Percentiles rank a stretch among this genome's conserved stretches.
Evolutionary conservation across 2,113 vertebrate genomes (phyloP).

Genomic region (Microcebus murinus): DNA sequence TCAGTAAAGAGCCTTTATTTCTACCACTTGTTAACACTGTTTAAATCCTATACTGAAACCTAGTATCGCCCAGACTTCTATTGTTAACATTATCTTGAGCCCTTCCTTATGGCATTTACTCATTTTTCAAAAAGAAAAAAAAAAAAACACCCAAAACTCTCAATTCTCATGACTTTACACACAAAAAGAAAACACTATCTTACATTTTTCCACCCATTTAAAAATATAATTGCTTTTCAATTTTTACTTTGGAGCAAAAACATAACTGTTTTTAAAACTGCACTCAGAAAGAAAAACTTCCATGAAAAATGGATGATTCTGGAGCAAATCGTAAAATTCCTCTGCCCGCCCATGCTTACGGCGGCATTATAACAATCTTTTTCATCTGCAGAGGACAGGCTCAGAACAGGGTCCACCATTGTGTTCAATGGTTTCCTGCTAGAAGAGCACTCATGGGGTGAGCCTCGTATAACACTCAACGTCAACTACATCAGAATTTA

Average conservation of each 20-base stretch:
- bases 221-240: background rate
- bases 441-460: slow-evolving; percentile 3
- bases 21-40: background rate
- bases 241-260: background rate
- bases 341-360: background rate
- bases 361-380: background rate
- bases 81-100: slow-evolving; percentile 11
- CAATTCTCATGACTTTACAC: background rate
- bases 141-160: background rate
- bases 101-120: background rate
- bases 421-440: slow-evolving; percentile 1
- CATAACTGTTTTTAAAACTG: background rate
- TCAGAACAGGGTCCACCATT: slow-evolving; percentile 33
- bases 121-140: background rate
- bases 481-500: background rate
- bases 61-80: background rate
- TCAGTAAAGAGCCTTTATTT: background rate
- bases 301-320: background rate
- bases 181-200: background rate
- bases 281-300: background rate
- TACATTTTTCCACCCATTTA: background rate
- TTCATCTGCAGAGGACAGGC: background rate
- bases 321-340: background rate
- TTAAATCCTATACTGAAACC: background rate
- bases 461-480: background rate